phyloP scores from a whole-genome alignment of 2,888 invertebrate species.

The Dryocosmus kuriphilus region DNA sequence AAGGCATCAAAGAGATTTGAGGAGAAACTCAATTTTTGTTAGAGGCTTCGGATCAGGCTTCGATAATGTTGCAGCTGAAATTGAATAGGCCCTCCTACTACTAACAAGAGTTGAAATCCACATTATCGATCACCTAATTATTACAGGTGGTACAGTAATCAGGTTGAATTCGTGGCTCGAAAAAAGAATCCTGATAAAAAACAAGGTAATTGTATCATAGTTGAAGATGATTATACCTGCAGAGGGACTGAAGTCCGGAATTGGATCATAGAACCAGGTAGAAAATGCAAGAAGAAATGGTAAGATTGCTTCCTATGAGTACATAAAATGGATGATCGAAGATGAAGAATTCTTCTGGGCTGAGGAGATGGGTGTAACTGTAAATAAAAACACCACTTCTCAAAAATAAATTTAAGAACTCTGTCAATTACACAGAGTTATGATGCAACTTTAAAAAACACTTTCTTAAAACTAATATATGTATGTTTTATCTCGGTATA shows the following conservation, averaged over 20 bases:
- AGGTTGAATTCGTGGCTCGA: slow-evolving; percentile 9
- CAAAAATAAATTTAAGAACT: no score
- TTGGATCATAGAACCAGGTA: not conserved
- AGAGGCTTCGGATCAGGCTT: not conserved
- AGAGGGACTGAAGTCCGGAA: not conserved
- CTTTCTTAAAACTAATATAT: no score
- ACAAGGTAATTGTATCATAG: not conserved
- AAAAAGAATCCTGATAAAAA: not conserved
- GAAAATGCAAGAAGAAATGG: not conserved
- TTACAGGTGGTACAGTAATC: slow-evolving; percentile 21
- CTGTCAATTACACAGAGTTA: no score
- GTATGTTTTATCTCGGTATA: no score
- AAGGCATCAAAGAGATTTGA: not conserved
- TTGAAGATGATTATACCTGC: not conserved
- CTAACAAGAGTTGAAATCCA: not conserved
- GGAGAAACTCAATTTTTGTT: not conserved
- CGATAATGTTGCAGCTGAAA: not conserved
- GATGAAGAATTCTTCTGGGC: not conserved
- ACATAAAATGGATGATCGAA: not conserved
- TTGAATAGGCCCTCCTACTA: not conserved
- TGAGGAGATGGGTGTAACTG: not conserved
- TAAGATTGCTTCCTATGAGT: not conserved
- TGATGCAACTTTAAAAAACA: no score
- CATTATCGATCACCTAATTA: not conserved
- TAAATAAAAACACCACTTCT: no score